Percentiles rank a stretch among this genome's conserved stretches.
Evolutionary conservation across 2,797 vertebrate genomes (phyloP).

Genomic region (Pelobates cultripes): DNA sequence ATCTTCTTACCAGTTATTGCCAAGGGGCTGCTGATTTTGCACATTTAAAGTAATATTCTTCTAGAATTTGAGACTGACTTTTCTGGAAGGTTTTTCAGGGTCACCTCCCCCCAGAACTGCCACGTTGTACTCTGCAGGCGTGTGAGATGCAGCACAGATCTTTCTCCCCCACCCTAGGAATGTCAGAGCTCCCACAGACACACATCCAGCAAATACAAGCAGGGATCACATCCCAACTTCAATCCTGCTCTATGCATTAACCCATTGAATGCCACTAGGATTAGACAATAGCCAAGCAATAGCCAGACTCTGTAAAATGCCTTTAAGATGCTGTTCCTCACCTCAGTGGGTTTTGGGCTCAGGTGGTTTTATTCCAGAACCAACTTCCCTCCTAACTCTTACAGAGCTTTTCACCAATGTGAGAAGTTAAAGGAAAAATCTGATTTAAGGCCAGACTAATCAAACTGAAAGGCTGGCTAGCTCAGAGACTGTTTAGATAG

Average conservation of each 20-base stretch:
- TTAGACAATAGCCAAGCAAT: too few relatives aligned
- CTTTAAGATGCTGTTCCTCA: too few relatives aligned
- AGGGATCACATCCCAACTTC: neutral
- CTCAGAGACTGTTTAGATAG: too few relatives aligned
- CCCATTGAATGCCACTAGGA: neutral
- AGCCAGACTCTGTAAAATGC: too few relatives aligned
- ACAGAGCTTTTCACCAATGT: too few relatives aligned
- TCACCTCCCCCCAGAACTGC: slow-evolving; percentile 61
- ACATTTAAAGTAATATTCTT: neutral
- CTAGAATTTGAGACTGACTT: neutral
- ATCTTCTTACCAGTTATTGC: neutral
- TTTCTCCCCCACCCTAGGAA: neutral
- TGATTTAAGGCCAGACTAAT: too few relatives aligned
- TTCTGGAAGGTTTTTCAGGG: neutral
- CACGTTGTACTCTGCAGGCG: slow-evolving; percentile 60
- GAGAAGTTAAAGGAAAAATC: too few relatives aligned
- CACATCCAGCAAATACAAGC: too few relatives aligned
- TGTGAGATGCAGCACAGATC: slow-evolving; percentile 23
- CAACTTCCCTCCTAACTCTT: too few relatives aligned
- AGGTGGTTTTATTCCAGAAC: too few relatives aligned
- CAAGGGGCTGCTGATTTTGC: neutral
- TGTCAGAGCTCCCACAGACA: neutral
- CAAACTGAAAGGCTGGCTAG: too few relatives aligned
- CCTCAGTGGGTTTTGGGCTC: too few relatives aligned
- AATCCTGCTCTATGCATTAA: neutral